Conservation (phyloP, 2,888 invertebrate genomes). For the Labia minor region DNA sequence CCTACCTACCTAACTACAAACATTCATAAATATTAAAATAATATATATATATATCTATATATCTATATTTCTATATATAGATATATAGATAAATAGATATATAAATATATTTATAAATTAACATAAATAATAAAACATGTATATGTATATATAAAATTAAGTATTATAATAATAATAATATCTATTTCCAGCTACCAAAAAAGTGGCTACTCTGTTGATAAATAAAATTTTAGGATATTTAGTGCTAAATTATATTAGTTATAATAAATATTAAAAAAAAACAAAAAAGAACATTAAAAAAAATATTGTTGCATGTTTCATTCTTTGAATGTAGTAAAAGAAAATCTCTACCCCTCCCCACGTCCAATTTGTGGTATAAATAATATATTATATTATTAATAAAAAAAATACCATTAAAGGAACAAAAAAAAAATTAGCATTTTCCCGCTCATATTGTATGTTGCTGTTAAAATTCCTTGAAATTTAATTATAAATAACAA, state of each 20-base stretch:
- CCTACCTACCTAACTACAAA: neutral
- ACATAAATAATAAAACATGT: slow-evolving; percentile 17
- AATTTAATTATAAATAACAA: slow-evolving; percentile 21
- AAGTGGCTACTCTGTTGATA: neutral
- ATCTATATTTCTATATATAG: no score
- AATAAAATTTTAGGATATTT: neutral
- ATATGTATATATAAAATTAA: slow-evolving; percentile 22
- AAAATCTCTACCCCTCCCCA: slow-evolving; percentile 20
- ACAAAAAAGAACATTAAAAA: neutral
- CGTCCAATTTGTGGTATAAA: slow-evolving; percentile 23
- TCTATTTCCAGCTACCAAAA: slow-evolving; percentile 14
- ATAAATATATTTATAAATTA: no score
- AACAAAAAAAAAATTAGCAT: slow-evolving; percentile 8
- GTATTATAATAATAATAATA: neutral
- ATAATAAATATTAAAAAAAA: no score
- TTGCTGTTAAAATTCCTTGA: slow-evolving; percentile 27
- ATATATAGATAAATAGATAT: no score
- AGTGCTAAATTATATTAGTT: neutral
- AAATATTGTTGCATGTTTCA: slow-evolving; percentile 27
- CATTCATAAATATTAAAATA: no score
- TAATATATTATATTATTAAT: slow-evolving; percentile 22
- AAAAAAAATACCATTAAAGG: slow-evolving; percentile 22
- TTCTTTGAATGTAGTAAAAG: slow-evolving; percentile 24
- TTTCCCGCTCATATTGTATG: slow-evolving; percentile 26
- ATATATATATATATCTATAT: no score